Conservation (phyloP, 2,113 vertebrate genomes). For the Rhagologus leucostigma region DNA sequence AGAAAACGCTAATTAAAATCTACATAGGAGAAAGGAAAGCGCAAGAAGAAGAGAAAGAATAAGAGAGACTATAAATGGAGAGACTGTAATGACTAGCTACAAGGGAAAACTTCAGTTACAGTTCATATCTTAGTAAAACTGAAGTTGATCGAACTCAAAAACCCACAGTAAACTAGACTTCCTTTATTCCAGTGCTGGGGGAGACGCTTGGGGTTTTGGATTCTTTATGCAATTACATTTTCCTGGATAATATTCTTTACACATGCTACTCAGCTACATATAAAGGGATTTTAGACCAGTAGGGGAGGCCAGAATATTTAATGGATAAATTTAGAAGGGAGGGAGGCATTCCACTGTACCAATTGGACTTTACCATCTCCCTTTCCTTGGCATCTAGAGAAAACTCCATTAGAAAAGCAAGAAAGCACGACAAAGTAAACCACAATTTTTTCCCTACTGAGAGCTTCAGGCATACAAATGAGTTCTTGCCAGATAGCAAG, state of each 20-base stretch:
- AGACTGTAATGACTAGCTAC: not conserved
- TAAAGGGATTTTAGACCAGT: not conserved
- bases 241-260: not conserved
- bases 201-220: not conserved
- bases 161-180: not conserved
- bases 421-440: slow-evolving; percentile 16
- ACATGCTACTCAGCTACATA: not conserved
- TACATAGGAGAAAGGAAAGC: not conserved
- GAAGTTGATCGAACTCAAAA: not conserved
- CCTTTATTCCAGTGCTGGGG: not conserved
- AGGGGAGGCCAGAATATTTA: not conserved
- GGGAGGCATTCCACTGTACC: not conserved
- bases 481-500: slow-evolving; percentile 4
- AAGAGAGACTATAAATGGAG: not conserved
- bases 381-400: not conserved
- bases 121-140: not conserved
- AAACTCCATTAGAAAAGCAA: slow-evolving; percentile 15
- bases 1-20: slow-evolving; percentile 3
- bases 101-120: not conserved
- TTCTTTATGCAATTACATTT: not conserved
- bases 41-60: not conserved
- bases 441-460: not conserved
- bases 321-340: not conserved
- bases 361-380: not conserved
- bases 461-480: not conserved